Evolutionary conservation across 2,113 vertebrate genomes (phyloP), one percentile per base, ranked within the genome.

Genomic region (Hemicordylus capensis): DNA sequence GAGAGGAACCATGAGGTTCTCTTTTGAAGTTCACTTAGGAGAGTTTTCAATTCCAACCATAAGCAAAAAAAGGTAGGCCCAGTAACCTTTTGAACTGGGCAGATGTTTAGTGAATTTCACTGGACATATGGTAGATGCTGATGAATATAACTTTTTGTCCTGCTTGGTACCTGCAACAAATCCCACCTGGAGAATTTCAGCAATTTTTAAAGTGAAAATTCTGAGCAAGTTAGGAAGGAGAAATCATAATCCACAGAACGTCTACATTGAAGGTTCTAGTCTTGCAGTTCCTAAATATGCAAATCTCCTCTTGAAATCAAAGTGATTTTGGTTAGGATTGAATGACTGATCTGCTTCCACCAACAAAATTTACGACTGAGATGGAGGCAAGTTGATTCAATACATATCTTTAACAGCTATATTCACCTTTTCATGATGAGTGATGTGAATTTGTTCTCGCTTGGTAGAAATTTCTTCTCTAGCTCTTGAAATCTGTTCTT

Each of bases 401-500:
- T 86, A 87, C 85, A 92, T 2, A 78, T 22, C 11, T 3, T n/a
- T 34, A 85, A 88, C 1, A 56, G 70, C 69, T 72, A 59, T 66
- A 78, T 56, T 96, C 94, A 97, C 96, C 96, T 95, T 89, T 88
- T 96, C 95, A 6, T 93, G 95, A 4, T 93, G 95, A 88, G 84
- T 83, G 86, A 95, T 1, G 1, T 95, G 96, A 82, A 95, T 92
- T 94, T 97, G 90, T 77, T 97, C 96, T 3, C 92, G 95, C 78
- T 90, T 95, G 3, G 91, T 90, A 3, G 89, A 85, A 74, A 95
- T 78, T 88, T 95, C 94, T 96, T 97, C 95, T 95, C 91, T 95
- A 77, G 95, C 91, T 95, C 90, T 95, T 86, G 90, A 90, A 93
- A 96, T 91, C 84, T 91, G 84, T 91, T 97, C 96, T 90, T 96